Evolutionary conservation across 2,113 vertebrate species (phyloP).

Genomic region (Dipodomys stephensi): DNA sequence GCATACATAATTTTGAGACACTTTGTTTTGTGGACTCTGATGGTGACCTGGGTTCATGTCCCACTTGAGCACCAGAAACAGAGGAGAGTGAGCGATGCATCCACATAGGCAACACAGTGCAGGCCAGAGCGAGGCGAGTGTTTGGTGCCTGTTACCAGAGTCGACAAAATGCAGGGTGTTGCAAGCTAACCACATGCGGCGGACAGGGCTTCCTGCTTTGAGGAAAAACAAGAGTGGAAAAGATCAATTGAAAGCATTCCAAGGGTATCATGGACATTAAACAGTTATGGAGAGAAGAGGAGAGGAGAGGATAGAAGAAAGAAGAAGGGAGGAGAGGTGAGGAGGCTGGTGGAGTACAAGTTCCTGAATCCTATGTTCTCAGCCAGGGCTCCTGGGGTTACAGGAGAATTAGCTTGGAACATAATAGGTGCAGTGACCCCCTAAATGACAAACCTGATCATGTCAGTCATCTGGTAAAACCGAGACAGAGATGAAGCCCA

Average conservation of each 20-base stretch:
- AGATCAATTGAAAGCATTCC: constrained; percentile 35
- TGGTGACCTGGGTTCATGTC: not conserved
- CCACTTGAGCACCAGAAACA: not conserved
- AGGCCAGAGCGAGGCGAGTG: not conserved
- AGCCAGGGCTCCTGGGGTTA: not conserved
- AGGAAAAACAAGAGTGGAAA: constrained; percentile 27
- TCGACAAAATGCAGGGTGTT: not conserved
- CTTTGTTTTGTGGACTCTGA: not conserved
- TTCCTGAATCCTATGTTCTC: too few species aligned
- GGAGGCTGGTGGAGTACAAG: not conserved
- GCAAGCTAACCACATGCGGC: not conserved
- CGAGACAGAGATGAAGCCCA: fast-evolving
- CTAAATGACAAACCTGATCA: not conserved
- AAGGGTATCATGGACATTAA: not conserved
- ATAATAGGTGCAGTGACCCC: not conserved
- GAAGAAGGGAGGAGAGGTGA: too few species aligned
- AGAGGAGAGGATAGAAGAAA: not conserved
- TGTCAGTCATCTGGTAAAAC: not conserved
- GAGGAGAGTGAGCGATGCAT: not conserved
- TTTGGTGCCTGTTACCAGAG: not conserved
- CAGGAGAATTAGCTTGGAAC: not conserved
- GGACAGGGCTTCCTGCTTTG: not conserved
- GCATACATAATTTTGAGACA: not conserved
- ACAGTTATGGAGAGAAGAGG: not conserved
- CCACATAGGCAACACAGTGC: fast-evolving